Conservation (phyloP, 2,797 vertebrate species). For the Galagoides demidoff region DNA sequence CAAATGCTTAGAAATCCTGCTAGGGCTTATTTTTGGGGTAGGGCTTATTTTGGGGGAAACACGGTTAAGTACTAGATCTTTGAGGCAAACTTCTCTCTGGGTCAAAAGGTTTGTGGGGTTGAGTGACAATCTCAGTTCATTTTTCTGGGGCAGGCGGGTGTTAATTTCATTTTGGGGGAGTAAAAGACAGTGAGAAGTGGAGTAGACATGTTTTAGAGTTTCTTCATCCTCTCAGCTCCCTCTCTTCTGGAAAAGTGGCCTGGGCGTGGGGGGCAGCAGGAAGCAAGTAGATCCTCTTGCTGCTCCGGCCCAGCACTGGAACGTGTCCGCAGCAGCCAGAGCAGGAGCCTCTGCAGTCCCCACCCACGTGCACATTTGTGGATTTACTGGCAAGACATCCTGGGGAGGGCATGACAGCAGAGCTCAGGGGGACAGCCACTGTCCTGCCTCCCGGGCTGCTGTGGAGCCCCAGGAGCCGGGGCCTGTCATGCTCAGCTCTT, state of each 20-base stretch:
- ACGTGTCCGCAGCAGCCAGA: rapidly evolving
- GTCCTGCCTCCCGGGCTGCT: too few relatives aligned
- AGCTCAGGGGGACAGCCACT: too few relatives aligned
- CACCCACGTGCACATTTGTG: rapidly evolving
- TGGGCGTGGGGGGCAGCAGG: neutral
- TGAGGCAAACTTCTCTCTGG: neutral
- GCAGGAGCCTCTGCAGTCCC: neutral
- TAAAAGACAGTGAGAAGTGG: neutral
- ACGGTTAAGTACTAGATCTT: too few relatives aligned
- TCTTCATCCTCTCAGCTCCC: neutral
- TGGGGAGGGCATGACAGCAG: neutral
- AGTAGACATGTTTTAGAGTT: neutral
- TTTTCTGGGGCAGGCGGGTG: neutral
- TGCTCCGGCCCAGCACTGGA: too few relatives aligned
- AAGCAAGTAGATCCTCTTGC: neutral
- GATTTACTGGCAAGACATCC: too few relatives aligned
- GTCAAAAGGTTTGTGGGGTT: neutral
- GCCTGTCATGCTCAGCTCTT: too few relatives aligned
- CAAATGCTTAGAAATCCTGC: too few relatives aligned
- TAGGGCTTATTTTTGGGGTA: too few relatives aligned
- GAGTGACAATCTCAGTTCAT: neutral
- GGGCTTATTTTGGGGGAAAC: too few relatives aligned
- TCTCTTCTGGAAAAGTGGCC: neutral
- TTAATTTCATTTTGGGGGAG: neutral
- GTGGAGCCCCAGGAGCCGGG: neutral